Conservation (phyloP, 1,140 invertebrate genomes). For the Tetragonula clypearis region DNA sequence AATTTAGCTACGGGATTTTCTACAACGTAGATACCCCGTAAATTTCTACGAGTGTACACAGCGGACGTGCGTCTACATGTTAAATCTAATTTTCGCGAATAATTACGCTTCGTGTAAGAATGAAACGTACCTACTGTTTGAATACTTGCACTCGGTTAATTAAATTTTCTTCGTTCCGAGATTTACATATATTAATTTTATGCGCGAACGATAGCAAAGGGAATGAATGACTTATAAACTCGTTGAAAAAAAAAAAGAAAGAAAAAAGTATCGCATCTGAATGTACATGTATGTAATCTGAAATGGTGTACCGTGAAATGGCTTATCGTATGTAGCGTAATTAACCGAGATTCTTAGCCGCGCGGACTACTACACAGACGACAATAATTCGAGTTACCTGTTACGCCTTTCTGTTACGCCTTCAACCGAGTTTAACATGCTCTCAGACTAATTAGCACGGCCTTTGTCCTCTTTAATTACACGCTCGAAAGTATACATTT, state of each 20-base stretch:
- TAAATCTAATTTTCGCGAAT: neutral
- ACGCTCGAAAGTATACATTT: conserved; percentile 3
- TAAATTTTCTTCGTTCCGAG: neutral
- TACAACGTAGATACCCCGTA: too few species aligned
- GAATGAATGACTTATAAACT: neutral
- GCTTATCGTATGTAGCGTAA: conserved; percentile 23
- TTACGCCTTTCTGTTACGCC: conserved; percentile 43
- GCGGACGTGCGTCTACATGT: neutral
- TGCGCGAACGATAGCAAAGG: neutral
- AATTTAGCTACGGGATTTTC: neutral
- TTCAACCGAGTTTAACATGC: conserved; percentile 38
- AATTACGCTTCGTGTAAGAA: neutral
- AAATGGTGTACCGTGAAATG: neutral
- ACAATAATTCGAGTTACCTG: conserved; percentile 43
- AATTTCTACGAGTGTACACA: neutral
- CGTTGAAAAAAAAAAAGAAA: too few species aligned
- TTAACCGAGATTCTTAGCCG: conserved; percentile 49
- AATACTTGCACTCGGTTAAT: neutral
- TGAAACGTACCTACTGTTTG: neutral
- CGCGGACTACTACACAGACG: neutral
- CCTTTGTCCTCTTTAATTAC: conserved; percentile 44
- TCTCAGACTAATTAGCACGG: conserved; percentile 39
- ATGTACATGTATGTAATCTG: neutral
- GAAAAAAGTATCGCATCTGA: neutral
- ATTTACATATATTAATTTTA: neutral